phyloP scores from a whole-genome alignment of 2,113 vertebrate species.

The Gasterosteus aculeatus region DNA sequence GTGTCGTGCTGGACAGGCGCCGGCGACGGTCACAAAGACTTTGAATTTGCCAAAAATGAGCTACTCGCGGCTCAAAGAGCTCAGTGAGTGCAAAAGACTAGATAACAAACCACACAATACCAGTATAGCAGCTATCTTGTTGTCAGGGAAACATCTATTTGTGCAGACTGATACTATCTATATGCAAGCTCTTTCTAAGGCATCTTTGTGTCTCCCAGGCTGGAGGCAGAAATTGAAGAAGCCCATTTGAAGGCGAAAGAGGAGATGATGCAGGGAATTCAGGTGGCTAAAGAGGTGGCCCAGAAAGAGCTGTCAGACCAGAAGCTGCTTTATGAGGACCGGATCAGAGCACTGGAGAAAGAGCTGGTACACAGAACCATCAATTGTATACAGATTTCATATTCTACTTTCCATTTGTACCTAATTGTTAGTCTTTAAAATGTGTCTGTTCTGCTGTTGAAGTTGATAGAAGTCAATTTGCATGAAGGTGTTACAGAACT shows the following conservation, averaged over 20 bases:
- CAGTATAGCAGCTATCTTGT: not conserved
- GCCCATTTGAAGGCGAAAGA: conserved; percentile 91
- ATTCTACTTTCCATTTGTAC: not conserved
- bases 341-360: conserved; percentile 85
- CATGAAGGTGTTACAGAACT: not conserved
- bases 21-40: conserved; percentile 88
- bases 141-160: not conserved
- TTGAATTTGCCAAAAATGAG: conserved; percentile 97
- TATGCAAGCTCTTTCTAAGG: not conserved
- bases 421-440: not conserved
- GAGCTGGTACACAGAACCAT: conserved; percentile 83
- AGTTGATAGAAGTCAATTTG: not conserved
- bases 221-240: conserved; percentile 93
- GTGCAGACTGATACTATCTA: not conserved
- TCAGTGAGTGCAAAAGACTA: conserved; percentile 81
- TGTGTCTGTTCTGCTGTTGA: not conserved
- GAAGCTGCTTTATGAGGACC: conserved; percentile 86
- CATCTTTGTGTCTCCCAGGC: conserved; percentile 73
- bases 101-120: not conserved
- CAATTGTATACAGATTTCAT: not conserved
- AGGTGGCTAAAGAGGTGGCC: conserved; percentile 92
- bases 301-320: conserved; percentile 89
- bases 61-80: conserved; percentile 87
- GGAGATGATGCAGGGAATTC: conserved; percentile 96
- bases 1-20: conserved; percentile 72